phyloP scores from a whole-genome alignment of 2,113 vertebrate species.

The Oriolus oriolus region DNA sequence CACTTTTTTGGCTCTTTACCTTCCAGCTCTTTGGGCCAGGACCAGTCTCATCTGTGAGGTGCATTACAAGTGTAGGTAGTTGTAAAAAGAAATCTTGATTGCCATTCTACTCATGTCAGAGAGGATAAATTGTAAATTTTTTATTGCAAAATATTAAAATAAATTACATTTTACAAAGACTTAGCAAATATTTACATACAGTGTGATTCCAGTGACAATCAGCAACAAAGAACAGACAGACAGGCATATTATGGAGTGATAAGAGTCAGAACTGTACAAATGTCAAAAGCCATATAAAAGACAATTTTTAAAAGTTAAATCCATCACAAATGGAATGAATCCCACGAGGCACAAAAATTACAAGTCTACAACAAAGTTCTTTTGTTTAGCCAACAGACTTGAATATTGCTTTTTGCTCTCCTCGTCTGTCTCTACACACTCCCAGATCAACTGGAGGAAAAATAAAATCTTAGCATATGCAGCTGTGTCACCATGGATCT shows the following conservation, averaged over 20 bases:
- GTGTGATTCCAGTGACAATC: constrained; percentile 67
- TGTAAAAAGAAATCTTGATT: background rate
- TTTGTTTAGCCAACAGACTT: constrained; percentile 8
- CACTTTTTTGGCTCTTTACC: background rate
- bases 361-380: background rate
- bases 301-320: background rate
- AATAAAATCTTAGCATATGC: background rate
- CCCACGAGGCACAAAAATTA: constrained; percentile 12
- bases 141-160: constrained; percentile 83
- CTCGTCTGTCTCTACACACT: background rate
- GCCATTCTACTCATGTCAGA: background rate
- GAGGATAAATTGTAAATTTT: constrained; percentile 40
- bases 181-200: constrained; percentile 70
- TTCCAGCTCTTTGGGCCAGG: background rate
- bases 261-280: constrained; percentile 20
- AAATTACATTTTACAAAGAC: constrained; percentile 77
- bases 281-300: constrained; percentile 12
- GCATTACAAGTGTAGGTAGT: background rate
- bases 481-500: background rate
- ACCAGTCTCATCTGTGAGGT: background rate
- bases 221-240: constrained; percentile 42
- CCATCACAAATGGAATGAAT: constrained; percentile 17
- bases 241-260: constrained; percentile 34
- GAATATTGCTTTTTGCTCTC: constrained; percentile 45
- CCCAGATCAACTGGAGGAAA: constrained; percentile 40